These are phyloP conservation scores for Clavelina lepadiformis DNA, from an alignment of 23 tunicate genomes.

Conservation along the genomic window DNA sequence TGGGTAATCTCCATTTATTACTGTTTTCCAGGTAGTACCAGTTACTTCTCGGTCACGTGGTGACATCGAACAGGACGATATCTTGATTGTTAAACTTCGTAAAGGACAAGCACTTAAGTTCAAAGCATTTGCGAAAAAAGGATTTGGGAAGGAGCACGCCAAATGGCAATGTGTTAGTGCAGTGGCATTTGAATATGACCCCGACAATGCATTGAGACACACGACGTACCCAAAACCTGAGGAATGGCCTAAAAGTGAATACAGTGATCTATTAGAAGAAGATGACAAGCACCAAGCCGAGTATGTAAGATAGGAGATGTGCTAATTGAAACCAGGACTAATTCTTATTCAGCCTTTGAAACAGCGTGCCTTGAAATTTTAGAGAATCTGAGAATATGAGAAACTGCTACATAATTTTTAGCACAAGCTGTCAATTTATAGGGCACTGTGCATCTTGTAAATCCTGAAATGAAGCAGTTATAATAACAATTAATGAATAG, in stretches of 20 bases:
- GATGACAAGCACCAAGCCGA: constrained; percentile 91
- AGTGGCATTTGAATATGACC: constrained; percentile 97
- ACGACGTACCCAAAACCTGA: constrained; percentile 99
- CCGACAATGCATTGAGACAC: constrained; percentile 95
- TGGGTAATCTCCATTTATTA: too few relatives aligned
- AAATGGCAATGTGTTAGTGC: constrained; percentile 97
- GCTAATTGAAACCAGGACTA: too few relatives aligned
- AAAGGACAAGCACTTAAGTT: constrained; percentile 97
- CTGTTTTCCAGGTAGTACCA: constrained; percentile 59
- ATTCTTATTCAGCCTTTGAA: too few relatives aligned
- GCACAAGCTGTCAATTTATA: too few relatives aligned
- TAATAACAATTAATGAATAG: too few relatives aligned
- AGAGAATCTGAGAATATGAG: too few relatives aligned
- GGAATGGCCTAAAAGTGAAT: constrained; percentile 98
- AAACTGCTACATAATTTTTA: too few relatives aligned
- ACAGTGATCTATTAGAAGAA: constrained; percentile 81
- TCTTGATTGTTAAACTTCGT: constrained; percentile 85
- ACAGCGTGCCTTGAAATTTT: too few relatives aligned
- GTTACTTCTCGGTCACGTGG: constrained; percentile 75
- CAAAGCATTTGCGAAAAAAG: constrained; percentile 95
- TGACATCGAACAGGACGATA: constrained; percentile 87
- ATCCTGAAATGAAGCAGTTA: neutral
- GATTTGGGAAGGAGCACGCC: constrained; percentile 99
- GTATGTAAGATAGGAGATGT: too few relatives aligned
- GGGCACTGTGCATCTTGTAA: too few relatives aligned